Conservation (phyloP, 2,113 vertebrate genomes). For the Macaca nemestrina region DNA sequence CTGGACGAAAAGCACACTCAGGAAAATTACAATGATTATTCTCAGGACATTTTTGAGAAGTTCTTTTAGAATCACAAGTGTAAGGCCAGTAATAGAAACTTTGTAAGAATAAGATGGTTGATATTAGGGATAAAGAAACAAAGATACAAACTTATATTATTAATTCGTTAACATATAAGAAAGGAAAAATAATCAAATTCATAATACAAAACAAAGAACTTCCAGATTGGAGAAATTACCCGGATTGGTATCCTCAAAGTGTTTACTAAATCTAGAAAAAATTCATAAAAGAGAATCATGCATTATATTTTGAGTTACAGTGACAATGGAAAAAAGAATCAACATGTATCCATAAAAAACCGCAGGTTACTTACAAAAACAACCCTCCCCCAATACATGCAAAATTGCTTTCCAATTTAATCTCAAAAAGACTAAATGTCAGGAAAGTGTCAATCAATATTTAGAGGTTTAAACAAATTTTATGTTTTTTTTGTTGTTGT, state of each 20-base stretch:
- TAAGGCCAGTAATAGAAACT: background rate
- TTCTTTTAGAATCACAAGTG: background rate
- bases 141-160: background rate
- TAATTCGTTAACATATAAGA: background rate
- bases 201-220: background rate
- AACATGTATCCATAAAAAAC: background rate
- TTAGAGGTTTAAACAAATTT: background rate
- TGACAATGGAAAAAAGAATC: background rate
- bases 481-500: too few relatives aligned
- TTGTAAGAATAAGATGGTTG: background rate
- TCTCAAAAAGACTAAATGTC: background rate
- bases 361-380: background rate
- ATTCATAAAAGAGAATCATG: background rate
- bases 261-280: background rate
- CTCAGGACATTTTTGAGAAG: background rate
- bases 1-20: background rate
- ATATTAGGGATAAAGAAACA: background rate
- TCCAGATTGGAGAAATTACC: background rate
- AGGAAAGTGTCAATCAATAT: background rate
- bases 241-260: background rate
- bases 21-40: background rate
- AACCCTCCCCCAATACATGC: background rate
- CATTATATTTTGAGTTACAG: background rate
- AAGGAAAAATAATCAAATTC: background rate
- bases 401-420: background rate